These are phyloP conservation scores for Pampus argenteus DNA, from an alignment of 2,797 vertebrate genomes.

Conservation along the genomic window DNA sequence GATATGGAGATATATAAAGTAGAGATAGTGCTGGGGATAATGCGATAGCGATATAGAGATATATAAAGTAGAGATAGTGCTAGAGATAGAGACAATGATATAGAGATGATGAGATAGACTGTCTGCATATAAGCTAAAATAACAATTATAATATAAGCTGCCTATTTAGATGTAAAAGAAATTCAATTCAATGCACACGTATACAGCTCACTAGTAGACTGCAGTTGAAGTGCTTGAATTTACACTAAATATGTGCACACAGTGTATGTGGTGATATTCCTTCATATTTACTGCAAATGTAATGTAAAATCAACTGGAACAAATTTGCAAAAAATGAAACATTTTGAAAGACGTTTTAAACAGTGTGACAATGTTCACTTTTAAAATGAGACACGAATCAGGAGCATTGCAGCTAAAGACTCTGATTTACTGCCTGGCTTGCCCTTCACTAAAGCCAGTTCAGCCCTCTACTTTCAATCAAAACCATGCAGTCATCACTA, in stretches of 20 bases:
- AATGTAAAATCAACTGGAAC: background rate
- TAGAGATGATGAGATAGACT: too few species aligned
- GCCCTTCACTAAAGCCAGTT: conserved; percentile 70
- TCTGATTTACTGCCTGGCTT: conserved; percentile 61
- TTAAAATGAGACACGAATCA: conserved; percentile 40
- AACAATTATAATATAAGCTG: too few species aligned
- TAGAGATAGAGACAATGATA: too few species aligned
- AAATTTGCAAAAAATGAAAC: background rate
- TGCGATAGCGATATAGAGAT: too few species aligned
- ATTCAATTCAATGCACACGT: too few species aligned
- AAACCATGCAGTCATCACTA: conserved; percentile 84
- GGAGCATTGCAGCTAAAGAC: conserved; percentile 31
- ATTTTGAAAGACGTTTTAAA: background rate
- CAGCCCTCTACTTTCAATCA: conserved; percentile 74
- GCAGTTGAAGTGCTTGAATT: too few species aligned
- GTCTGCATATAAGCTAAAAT: too few species aligned
- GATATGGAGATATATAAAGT: too few species aligned
- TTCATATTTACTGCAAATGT: background rate
- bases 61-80: too few species aligned
- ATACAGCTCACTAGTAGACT: too few species aligned
- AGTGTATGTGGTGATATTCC: background rate
- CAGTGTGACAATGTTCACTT: conserved; percentile 67
- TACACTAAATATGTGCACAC: background rate
- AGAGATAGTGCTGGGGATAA: too few species aligned
- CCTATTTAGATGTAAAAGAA: too few species aligned